Conservation (phyloP, 2,113 vertebrate genomes). For the Malurus elegans region DNA sequence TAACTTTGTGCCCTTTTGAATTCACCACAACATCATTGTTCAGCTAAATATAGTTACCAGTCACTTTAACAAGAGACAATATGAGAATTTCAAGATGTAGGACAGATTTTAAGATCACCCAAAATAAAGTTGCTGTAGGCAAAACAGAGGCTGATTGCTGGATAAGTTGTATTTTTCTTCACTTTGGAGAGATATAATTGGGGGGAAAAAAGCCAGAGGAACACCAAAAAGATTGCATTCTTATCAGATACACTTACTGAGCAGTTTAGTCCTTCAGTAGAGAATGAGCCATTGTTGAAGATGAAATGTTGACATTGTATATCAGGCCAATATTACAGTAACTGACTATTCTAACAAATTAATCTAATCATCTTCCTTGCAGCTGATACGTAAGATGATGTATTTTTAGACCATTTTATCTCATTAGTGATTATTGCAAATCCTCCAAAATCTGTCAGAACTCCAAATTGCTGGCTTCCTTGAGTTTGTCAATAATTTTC, state of each 20-base stretch:
- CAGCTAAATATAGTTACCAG: background rate
- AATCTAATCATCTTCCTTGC: background rate
- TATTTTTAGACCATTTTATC: conserved; percentile 16
- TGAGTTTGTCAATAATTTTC: background rate
- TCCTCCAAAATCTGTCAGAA: background rate
- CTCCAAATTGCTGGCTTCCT: background rate
- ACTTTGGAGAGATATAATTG: background rate
- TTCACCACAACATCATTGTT: background rate
- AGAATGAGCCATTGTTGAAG: background rate
- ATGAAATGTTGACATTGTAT: background rate
- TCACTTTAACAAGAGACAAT: background rate
- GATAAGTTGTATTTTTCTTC: background rate
- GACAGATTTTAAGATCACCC: background rate
- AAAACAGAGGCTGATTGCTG: background rate
- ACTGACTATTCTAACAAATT: background rate
- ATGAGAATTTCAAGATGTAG: background rate
- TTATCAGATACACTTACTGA: background rate
- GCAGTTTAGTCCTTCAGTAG: background rate
- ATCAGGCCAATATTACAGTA: background rate
- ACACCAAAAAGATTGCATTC: background rate
- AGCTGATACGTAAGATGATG: background rate
- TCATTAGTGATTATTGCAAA: background rate
- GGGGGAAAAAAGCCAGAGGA: background rate
- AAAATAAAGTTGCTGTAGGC: background rate
- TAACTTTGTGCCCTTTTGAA: background rate